Base-by-base conservation (phyloP, 2,797 vertebrate species). In the Craterocephalus amniculus region DNA sequence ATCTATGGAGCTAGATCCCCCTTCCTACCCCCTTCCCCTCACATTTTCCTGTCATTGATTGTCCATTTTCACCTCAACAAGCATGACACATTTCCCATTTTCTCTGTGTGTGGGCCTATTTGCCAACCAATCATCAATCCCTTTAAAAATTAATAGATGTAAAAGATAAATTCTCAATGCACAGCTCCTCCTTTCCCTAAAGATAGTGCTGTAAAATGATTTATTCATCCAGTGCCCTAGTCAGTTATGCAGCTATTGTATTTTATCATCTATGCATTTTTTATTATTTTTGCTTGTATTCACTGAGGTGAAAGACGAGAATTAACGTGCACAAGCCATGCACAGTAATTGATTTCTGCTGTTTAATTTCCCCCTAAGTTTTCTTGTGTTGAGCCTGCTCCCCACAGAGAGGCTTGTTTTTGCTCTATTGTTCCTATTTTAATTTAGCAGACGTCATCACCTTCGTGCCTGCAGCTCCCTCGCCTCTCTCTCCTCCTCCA, bases 391-490 rank as follows among this genome's bases (percentile, higher is more conserved):
- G 60, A 76, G 69, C 24, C 48, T 63, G 68, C 67, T 86, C 76
- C 71, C 66, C 32, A 52, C 11, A 10, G 67, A 62, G 24, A 59
- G 56, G 34, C 78, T 87, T 85, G 72, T 57, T 83, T 81, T 83
- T 49, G 57, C 54, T 74, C 61, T 45, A 58, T 95, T 93, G 88
- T 94, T 93, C 93, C 90, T 94, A 49, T 79, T 95, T 95, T 94
- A 93, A 93, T 95, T 94, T 91, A 94, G 94, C 94, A 92, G 93
- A 96, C 94, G 87, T 93, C 94, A 93, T 94, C 91, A 94, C 89
- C 92, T 93, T 83, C 92, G 84, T 89, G 90, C 91, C 92, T 93
- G 93, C 54, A 63, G 54, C 55, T 67, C 54, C 52, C 64, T 16
- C 22, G 56, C n/a, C 16, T 55, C 52, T 27, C 14, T 55, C 52